A percentile compares a stretch with the other conserved stretches of the same genome.
phyloP scores from a whole-genome alignment of 2,888 invertebrate species.

The Lycia hirtaria region DNA sequence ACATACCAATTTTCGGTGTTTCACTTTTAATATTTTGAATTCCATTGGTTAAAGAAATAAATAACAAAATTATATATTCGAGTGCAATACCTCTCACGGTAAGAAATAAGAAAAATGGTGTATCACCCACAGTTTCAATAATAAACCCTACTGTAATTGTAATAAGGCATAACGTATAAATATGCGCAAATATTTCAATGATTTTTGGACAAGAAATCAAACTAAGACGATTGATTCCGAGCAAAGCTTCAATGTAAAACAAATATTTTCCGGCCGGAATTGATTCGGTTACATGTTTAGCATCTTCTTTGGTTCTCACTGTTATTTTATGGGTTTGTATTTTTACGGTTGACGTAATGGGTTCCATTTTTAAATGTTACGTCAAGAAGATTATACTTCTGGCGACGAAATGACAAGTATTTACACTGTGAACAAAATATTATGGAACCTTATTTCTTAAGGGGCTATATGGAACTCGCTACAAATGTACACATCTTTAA shows the following conservation, averaged over 20 bases:
- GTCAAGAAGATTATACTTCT: not conserved
- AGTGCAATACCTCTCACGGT: slow-evolving; percentile 47
- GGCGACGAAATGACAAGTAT: not conserved
- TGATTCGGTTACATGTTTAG: not conserved
- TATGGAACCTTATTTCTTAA: too few relatives aligned
- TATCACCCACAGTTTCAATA: slow-evolving; percentile 4
- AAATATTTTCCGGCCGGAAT: slow-evolving; percentile 4
- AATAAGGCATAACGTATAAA: slow-evolving; percentile 25
- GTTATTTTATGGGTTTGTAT: not conserved
- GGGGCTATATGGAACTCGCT: too few relatives aligned
- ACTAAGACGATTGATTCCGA: slow-evolving; percentile 1
- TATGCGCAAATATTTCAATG: not conserved
- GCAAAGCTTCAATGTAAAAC: slow-evolving; percentile 1
- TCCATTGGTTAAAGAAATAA: slow-evolving; percentile 44
- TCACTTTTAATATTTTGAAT: slow-evolving; percentile 48
- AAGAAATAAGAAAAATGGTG: slow-evolving; percentile 41
- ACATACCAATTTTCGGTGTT: slow-evolving; percentile 48
- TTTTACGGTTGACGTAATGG: not conserved
- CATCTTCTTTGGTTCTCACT: not conserved
- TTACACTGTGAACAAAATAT: too few relatives aligned
- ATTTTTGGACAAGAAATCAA: slow-evolving; percentile 1
- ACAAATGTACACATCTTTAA: too few relatives aligned
- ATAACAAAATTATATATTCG: slow-evolving; percentile 52
- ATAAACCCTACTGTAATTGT: slow-evolving; percentile 24
- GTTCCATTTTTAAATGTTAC: not conserved